Evolutionary conservation across 2,888 invertebrate species (phyloP), one percentile per base, ranked within the genome.

Genomic region (Druceiella hillmani): DNA sequence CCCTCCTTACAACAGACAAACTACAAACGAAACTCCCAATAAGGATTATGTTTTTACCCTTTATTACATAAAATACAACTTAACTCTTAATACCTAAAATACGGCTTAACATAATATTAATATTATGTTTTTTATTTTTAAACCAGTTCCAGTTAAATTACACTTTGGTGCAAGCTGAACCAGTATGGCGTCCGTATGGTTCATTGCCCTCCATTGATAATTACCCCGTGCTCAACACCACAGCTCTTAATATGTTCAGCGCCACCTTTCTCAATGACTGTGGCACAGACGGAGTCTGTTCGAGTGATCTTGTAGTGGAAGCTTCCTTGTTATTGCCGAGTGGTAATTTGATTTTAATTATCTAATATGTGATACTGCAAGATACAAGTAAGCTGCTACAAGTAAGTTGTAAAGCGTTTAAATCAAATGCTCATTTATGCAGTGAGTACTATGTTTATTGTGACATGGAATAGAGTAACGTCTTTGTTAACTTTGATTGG

Each of bases 261-360:
- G 92, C 89, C 1, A 84, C 82, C 29, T 91, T 93, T 73, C 81
- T 90, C 47, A 94, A 93, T 59, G 90, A 93, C 56, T 95, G 95
- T 54, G 94, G 93, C 0, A 66, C 75, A 0, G 89, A 94, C 55
- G 89, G 89, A 50, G 70, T 86, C 12, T 97, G 95, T 57, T 79
- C 87, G 56, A 93, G 92, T 52, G 79, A 89, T 53, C 63, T 95
- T 30, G 67, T 76, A 22, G 68, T 92, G 2, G 62, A 66, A 12
- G 83, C 86, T 6, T 68, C 67, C 26, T 62, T 86, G 7, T 65
- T 74, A 50, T 58, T 83, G 34, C 73, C 72, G n/a, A 64, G 66
- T 54, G 67, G 79, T 78, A 55, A 59, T 56, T 48, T 6, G 4
- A 14, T 4, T 27, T 11, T n/a, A n/a, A n/a, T n/a, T n/a, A n/a